Evolutionary conservation across 1,140 invertebrate species (phyloP).

Genomic region (Heliconius hewitsoni): DNA sequence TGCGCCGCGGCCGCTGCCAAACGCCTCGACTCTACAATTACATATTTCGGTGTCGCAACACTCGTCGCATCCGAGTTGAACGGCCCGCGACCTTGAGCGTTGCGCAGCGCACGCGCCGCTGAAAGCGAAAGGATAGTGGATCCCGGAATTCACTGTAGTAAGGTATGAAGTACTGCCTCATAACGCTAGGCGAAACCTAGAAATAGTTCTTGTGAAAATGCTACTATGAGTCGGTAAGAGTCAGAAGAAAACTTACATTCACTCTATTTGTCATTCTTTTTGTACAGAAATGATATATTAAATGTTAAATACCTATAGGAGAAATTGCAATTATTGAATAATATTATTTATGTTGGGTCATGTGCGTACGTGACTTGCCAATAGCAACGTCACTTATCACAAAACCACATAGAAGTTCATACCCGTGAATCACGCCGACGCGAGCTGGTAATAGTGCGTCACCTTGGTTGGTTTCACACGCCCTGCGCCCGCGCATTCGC

Average conservation of each 20-base stretch:
- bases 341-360: conserved; percentile 26
- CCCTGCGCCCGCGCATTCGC: conserved; percentile 49
- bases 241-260: too few relatives aligned
- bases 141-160: conserved; percentile 51
- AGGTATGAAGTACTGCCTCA: not conserved
- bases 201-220: not conserved
- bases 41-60: conserved; percentile 78
- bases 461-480: conserved; percentile 54
- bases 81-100: conserved; percentile 74
- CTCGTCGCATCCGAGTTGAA: conserved; percentile 80
- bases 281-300: too few relatives aligned
- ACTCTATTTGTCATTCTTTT: too few relatives aligned
- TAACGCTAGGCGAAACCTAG: not conserved
- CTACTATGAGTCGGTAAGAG: too few relatives aligned
- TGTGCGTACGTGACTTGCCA: conserved; percentile 63
- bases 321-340: conserved; percentile 19
- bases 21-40: conserved; percentile 75
- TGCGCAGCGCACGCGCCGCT: conserved; percentile 71
- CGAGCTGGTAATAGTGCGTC: conserved; percentile 49
- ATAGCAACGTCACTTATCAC: conserved; percentile 46
- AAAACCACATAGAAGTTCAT: conserved; percentile 51
- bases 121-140: conserved; percentile 74
- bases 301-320: not conserved
- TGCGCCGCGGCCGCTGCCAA: conserved; percentile 74
- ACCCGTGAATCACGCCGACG: conserved; percentile 50